phyloP scores from a whole-genome alignment of 2,113 vertebrate genomes.

The Clinocottus analis region DNA sequence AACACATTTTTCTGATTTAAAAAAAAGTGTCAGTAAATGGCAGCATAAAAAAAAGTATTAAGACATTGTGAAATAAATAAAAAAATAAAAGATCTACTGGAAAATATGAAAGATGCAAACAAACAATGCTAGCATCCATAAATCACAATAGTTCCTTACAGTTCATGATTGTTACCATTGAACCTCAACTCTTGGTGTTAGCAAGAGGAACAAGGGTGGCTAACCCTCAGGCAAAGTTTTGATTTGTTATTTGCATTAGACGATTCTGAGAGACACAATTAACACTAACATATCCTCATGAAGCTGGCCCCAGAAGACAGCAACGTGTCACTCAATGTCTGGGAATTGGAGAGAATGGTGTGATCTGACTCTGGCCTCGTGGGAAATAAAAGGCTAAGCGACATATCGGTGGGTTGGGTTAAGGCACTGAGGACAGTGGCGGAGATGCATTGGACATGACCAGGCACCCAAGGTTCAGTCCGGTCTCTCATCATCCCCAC shows the following conservation, averaged over 20 bases:
- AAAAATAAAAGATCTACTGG: neutral
- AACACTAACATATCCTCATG: conserved; percentile 20
- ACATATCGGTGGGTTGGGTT: conserved; percentile 70
- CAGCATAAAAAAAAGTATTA: neutral
- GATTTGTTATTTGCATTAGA: neutral
- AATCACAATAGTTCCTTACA: neutral
- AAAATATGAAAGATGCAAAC: neutral
- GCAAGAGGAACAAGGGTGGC: neutral
- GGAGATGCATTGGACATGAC: conserved; percentile 67
- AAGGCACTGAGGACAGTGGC: conserved; percentile 45
- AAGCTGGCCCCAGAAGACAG: conserved; percentile 17
- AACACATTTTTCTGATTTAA: neutral
- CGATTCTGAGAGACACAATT: neutral
- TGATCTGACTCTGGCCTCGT: conserved; percentile 44
- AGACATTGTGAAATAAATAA: neutral
- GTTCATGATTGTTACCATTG: neutral
- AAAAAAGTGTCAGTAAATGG: neutral
- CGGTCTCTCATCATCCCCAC: conserved; percentile 44
- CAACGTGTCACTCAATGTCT: conserved; percentile 31
- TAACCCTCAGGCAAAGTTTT: neutral
- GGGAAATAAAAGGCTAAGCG: conserved; percentile 77
- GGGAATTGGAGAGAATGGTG: conserved; percentile 32
- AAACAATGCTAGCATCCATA: neutral
- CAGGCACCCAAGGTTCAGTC: conserved; percentile 64
- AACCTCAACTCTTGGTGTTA: neutral